These are phyloP conservation scores for Nerophis lumbriciformis DNA, from an alignment of 2,113 vertebrate genomes.

Conservation along the genomic window DNA sequence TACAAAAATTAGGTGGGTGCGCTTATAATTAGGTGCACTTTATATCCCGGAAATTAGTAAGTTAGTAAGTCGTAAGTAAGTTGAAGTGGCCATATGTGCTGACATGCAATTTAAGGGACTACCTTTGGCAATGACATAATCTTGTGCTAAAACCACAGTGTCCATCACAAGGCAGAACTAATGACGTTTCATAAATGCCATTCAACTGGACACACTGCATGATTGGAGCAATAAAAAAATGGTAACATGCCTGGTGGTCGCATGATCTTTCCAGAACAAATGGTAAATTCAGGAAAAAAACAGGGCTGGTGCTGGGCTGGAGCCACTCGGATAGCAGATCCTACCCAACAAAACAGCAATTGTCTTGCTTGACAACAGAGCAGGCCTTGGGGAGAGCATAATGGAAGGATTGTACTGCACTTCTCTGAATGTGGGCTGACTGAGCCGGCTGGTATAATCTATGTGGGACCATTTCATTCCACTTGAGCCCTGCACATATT, in stretches of 20 bases:
- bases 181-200: conserved; percentile 2
- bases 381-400: conserved; percentile 53
- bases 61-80: too few relatives aligned
- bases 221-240: conserved; percentile 18
- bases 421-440: conserved; percentile 53
- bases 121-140: neutral
- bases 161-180: conserved; percentile 3
- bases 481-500: conserved; percentile 26
- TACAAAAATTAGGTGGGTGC: too few relatives aligned
- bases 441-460: conserved; percentile 59
- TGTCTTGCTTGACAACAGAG: conserved; percentile 63
- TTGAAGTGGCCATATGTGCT: too few relatives aligned
- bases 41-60: too few relatives aligned
- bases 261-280: conserved; percentile 49
- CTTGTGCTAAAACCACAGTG: conserved; percentile 8
- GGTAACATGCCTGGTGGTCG: conserved; percentile 43
- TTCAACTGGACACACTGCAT: conserved; percentile 14
- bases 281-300: conserved; percentile 61
- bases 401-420: conserved; percentile 64
- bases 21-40: too few relatives aligned
- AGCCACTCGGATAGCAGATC: conserved; percentile 40
- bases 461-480: conserved; percentile 48
- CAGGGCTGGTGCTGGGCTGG: conserved; percentile 44
- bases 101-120: too few relatives aligned
- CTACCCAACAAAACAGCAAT: conserved; percentile 60